Evolutionary conservation across 2,113 vertebrate species (phyloP).

Genomic region (Megalops atlanticus): DNA sequence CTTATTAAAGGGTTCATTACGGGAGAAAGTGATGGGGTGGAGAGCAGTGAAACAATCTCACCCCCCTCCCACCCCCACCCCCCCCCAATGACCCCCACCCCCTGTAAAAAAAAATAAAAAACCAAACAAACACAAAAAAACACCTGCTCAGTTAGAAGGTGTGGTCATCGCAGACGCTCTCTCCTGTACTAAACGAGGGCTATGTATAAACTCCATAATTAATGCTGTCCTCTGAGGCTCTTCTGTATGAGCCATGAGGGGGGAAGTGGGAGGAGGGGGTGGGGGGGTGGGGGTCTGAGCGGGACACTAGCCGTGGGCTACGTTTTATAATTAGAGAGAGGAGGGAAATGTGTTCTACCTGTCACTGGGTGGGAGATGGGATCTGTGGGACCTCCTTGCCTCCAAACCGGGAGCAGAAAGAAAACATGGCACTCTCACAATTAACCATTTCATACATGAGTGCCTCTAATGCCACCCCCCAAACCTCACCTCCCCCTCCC

Average conservation of each 20-base stretch:
- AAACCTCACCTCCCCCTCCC: neutral
- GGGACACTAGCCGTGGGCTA: conserved; percentile 27
- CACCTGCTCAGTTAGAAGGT: conserved; percentile 24
- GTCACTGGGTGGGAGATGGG: conserved; percentile 7
- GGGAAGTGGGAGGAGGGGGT: conserved; percentile 10
- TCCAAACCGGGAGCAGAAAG: conserved; percentile 8
- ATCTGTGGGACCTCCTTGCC: conserved; percentile 16
- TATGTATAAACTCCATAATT: conserved; percentile 35
- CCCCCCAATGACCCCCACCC: no score
- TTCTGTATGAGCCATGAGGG: conserved; percentile 3
- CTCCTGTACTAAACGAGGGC: conserved; percentile 7
- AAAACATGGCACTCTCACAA: conserved; percentile 13
- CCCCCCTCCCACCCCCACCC: neutral
- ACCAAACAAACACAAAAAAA: no score
- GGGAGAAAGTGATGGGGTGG: conserved; percentile 40
- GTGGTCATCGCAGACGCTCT: conserved; percentile 19
- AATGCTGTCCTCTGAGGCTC: conserved; percentile 27
- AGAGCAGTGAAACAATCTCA: neutral
- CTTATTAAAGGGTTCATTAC: conserved; percentile 81
- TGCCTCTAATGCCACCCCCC: neutral
- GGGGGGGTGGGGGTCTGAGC: conserved; percentile 16
- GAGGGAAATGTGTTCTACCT: conserved; percentile 4
- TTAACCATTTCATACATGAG: conserved; percentile 11
- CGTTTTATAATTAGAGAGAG: conserved; percentile 25
- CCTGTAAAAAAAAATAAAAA: neutral